A percentile compares a stretch with the other conserved stretches of the same genome.
Conservation (phyloP, 2,797 vertebrate species). For the Pipistrellus pipistrellus region DNA sequence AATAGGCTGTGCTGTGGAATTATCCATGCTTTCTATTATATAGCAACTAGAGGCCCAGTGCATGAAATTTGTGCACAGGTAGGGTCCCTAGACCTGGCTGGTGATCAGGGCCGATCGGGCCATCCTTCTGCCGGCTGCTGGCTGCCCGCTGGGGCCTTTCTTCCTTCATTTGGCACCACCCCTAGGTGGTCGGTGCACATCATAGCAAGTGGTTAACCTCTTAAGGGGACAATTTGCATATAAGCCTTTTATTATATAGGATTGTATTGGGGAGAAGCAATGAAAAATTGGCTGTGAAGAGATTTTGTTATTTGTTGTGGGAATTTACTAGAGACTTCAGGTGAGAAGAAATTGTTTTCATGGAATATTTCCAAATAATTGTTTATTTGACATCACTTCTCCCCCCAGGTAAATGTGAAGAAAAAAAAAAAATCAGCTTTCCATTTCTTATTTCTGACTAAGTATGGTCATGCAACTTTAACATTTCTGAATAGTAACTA, state of each 20-base stretch:
- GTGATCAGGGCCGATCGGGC: no score
- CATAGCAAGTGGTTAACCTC: no score
- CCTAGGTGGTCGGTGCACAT: no score
- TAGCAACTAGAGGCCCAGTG: neutral
- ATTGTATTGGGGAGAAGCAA: slow-evolving; percentile 30
- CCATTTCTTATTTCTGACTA: slow-evolving; percentile 1
- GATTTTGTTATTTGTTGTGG: slow-evolving; percentile 48
- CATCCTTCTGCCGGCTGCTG: no score
- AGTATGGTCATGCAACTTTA: slow-evolving; percentile 6
- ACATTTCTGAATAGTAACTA: slow-evolving; percentile 22
- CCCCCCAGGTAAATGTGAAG: neutral
- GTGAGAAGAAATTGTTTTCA: slow-evolving; percentile 69
- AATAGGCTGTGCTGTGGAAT: neutral
- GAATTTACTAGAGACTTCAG: slow-evolving; percentile 53
- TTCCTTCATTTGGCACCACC: no score
- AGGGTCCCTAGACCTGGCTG: no score
- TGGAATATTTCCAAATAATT: slow-evolving; percentile 56
- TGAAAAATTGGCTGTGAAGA: slow-evolving; percentile 62
- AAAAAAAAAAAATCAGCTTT: neutral
- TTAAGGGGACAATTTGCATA: no score
- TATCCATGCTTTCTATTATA: slow-evolving; percentile 45
- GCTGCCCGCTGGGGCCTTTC: no score
- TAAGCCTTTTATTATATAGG: slow-evolving; percentile 27
- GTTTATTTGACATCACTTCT: neutral
- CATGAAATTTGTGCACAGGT: no score